Base-by-base conservation (phyloP, 2,113 vertebrate species). In the Peromyscus californicus region DNA sequence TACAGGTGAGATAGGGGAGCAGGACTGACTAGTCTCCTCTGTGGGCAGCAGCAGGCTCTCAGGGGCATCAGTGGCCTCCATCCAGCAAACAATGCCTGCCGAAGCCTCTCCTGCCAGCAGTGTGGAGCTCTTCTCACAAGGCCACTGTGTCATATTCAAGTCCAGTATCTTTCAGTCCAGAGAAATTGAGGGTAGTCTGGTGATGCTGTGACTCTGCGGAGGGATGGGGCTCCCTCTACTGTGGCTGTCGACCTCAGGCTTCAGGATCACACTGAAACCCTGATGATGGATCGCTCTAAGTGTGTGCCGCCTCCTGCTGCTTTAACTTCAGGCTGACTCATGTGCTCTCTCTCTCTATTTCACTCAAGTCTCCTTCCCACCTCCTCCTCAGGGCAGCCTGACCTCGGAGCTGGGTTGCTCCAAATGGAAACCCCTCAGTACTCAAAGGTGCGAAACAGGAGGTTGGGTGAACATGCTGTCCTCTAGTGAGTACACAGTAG, bases 251-350 rank as follows among this genome's bases (percentile, higher is more conserved):
- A 61, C 63, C 31, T 4, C 0, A 1, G n/a, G 93, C 79, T 74
- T 48, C 12, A 13, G 69, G 95, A 85, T 76, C 82, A 33, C 2
- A 3, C 0, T 17, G 80, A 54, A 70, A 92, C 84, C 19, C 0
- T 24, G 54, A 16, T 16, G 16, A 33, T n/a, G n/a, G n/a, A n/a
- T 13, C 31, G 39, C 94, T 63, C n/a, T 67, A 29, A 70, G 22
- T 3, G 26, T 11, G 6, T 45, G 36, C 84, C 0, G 0, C 11
- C 2, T 0, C 19, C 42, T 0, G 42, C 67, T 2, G 5, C 85
- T 83, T 69, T 26, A 36, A 70, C 42, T 70, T 86, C 33, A 67
- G 88, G 76, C 65, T 89, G 79, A 85, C 93, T 95, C 88, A 76
- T 4, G 69, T 24, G 5, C 0, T 0, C 45, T 57, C 0, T 0